phyloP scores from a whole-genome alignment of 2,113 vertebrate genomes.

The Chaetodon trifascialis region DNA sequence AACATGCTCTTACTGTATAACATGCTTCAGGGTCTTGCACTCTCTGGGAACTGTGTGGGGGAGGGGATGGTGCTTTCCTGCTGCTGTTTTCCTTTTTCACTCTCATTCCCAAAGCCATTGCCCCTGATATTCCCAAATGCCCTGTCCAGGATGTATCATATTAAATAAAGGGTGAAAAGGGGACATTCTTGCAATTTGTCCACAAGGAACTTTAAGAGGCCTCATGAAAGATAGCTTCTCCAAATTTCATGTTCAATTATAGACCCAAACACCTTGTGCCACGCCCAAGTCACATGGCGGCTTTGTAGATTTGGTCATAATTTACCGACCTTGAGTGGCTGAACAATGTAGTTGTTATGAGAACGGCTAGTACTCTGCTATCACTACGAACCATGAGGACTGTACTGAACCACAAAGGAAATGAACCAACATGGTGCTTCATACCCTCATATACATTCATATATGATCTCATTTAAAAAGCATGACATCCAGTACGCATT shows the following conservation, averaged over 20 bases:
- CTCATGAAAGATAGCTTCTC: not conserved
- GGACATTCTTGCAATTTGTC: conserved; percentile 61
- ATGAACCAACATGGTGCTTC: conserved; percentile 29
- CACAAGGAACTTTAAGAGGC: conserved; percentile 19
- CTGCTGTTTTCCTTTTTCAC: conserved; percentile 54
- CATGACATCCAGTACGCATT: not conserved
- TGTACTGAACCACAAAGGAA: conserved; percentile 49
- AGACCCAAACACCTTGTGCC: not conserved
- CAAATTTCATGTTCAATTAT: conserved; percentile 17
- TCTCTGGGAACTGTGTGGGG: conserved; percentile 67
- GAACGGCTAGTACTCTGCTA: conserved; percentile 36
- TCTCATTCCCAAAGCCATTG: conserved; percentile 62
- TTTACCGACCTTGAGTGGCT: conserved; percentile 53
- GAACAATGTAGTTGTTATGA: conserved; percentile 67
- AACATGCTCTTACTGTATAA: conserved; percentile 2
- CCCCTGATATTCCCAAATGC: conserved; percentile 66
- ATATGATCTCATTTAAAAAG: not conserved
- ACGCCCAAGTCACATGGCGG: conserved; percentile 15
- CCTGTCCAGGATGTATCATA: conserved; percentile 74
- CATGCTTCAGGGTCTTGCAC: conserved; percentile 10
- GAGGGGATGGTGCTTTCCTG: conserved; percentile 47
- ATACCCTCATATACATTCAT: conserved; percentile 9
- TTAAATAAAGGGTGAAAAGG: conserved; percentile 64
- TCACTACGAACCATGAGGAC: conserved; percentile 35
- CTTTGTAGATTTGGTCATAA: not conserved